These are phyloP conservation scores for Puntigrus tetrazona DNA, from an alignment of 2,113 vertebrate species.

Conservation along the genomic window DNA sequence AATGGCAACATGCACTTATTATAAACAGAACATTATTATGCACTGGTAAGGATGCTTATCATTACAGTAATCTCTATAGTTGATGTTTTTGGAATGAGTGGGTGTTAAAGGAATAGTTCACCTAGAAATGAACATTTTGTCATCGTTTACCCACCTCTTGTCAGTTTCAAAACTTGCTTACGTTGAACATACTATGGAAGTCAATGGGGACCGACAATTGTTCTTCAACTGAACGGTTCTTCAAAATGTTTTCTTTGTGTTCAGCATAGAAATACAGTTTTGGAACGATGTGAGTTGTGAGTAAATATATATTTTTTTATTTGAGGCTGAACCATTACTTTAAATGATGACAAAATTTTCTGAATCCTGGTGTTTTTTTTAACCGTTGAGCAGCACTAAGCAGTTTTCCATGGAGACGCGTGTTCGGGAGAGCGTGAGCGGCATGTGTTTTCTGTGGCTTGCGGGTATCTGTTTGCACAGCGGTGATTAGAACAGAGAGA, in stretches of 20 bases:
- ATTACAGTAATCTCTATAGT: neutral
- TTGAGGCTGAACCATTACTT: too few relatives aligned
- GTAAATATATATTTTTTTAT: too few relatives aligned
- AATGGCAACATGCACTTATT: neutral
- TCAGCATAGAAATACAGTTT: too few relatives aligned
- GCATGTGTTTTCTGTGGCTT: conserved; percentile 27
- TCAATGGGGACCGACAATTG: too few relatives aligned
- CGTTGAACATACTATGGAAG: too few relatives aligned
- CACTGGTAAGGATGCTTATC: neutral
- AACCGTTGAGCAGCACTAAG: neutral
- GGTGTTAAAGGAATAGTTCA: too few relatives aligned
- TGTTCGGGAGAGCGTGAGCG: conserved; percentile 46
- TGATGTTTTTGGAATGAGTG: neutral
- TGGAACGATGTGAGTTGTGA: too few relatives aligned
- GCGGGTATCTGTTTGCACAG: conserved; percentile 50
- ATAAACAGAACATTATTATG: neutral
- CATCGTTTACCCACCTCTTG: too few relatives aligned
- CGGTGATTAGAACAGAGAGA: conserved; percentile 36
- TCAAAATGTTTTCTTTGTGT: too few relatives aligned
- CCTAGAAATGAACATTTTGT: too few relatives aligned
- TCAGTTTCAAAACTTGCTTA: too few relatives aligned
- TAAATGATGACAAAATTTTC: neutral
- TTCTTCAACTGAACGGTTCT: too few relatives aligned
- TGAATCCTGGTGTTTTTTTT: neutral
- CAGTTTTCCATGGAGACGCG: conserved; percentile 26